A percentile compares a stretch with the other conserved stretches of the same genome.
phyloP scores from a whole-genome alignment of 2,797 vertebrate species.

The Pipistrellus pipistrellus region DNA sequence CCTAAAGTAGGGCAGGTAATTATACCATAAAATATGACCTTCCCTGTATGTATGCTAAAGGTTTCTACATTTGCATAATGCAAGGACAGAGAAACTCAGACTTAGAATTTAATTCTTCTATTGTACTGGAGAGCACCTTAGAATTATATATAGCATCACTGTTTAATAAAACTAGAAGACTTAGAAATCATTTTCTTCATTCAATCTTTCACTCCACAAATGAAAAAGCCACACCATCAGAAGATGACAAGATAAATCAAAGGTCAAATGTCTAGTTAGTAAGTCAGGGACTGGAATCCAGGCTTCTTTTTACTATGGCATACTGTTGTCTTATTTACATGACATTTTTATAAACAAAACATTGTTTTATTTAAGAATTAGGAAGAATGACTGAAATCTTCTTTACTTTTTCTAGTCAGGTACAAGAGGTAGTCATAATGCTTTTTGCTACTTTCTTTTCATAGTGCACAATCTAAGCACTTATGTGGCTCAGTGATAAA shows the following conservation, averaged over 20 bases:
- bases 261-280: background rate
- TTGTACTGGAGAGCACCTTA: background rate
- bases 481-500: background rate
- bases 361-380: constrained; percentile 15
- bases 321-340: background rate
- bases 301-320: background rate
- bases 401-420: background rate
- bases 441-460: constrained; percentile 19
- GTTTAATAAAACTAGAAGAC: background rate
- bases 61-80: background rate
- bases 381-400: background rate
- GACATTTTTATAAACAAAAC: background rate
- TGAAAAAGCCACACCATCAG: constrained; percentile 5
- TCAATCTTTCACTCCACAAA: constrained; percentile 5
- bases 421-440: background rate
- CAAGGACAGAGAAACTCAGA: constrained; percentile 1
- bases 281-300: background rate
- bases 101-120: background rate
- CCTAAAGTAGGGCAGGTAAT: background rate
- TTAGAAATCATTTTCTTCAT: background rate
- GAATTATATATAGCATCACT: background rate
- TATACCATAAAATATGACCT: background rate
- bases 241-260: background rate
- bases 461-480: background rate
- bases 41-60: background rate